phyloP scores from a whole-genome alignment of 2,888 invertebrate genomes.

The Magallana nippona region DNA sequence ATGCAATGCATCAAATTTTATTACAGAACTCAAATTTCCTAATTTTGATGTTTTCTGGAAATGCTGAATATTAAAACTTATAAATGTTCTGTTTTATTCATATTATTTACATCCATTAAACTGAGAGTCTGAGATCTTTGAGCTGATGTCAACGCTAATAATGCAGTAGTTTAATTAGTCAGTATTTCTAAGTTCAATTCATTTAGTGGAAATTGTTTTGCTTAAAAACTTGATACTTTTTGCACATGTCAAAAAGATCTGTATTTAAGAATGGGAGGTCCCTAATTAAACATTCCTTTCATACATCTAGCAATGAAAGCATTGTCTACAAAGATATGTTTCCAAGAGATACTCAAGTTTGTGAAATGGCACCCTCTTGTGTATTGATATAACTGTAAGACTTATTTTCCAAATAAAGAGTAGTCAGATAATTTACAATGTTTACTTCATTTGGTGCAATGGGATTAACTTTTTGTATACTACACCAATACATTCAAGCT shows the following conservation, averaged over 20 bases:
- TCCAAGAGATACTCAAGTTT: conserved; percentile 44
- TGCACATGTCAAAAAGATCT: conserved; percentile 44
- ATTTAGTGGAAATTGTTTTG: conserved; percentile 20
- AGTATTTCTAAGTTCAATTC: conserved; percentile 35
- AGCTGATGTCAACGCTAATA: conserved; percentile 25
- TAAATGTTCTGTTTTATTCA: not conserved
- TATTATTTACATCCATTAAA: conserved; percentile 30
- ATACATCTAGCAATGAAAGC: conserved; percentile 45
- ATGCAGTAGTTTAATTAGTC: conserved; percentile 38
- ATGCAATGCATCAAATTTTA: conserved; percentile 2
- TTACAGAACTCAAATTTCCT: not conserved
- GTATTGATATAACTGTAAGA: conserved; percentile 46
- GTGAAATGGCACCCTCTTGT: conserved; percentile 47
- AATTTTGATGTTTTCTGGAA: conserved; percentile 38
- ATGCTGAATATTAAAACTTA: conserved; percentile 22
- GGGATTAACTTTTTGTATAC: conserved; percentile 45
- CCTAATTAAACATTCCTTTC: conserved; percentile 44
- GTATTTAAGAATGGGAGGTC: conserved; percentile 43
- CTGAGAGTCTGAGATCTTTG: conserved; percentile 40
- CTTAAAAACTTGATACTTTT: conserved; percentile 35
- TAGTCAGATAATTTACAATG: conserved; percentile 41
- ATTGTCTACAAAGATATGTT: not conserved
- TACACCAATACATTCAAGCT: conserved; percentile 51
- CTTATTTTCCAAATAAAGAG: conserved; percentile 34
- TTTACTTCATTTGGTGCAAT: conserved; percentile 44